Conservation (phyloP, 2,113 vertebrate genomes). For the Lagenorhynchus albirostris region DNA sequence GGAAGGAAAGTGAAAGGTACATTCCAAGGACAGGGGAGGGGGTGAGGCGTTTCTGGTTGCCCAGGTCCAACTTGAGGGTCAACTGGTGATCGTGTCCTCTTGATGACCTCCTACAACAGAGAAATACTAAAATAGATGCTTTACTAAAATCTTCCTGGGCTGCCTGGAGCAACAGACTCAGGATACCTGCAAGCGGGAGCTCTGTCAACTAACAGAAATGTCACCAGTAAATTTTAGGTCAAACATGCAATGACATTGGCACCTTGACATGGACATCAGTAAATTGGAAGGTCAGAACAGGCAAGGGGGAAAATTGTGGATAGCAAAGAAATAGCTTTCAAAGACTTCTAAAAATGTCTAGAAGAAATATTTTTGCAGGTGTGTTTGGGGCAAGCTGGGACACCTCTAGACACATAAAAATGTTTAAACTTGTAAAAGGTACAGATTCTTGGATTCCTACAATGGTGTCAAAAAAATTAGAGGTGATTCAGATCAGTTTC, state of each 20-base stretch:
- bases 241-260: neutral
- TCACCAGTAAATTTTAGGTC: neutral
- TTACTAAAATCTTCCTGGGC: neutral
- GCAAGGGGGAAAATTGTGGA: neutral
- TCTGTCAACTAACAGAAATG: neutral
- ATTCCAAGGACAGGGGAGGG: neutral
- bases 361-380: neutral
- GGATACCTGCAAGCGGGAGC: neutral
- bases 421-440: neutral
- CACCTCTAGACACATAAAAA: neutral
- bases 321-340: neutral
- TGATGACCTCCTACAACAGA: neutral
- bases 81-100: neutral
- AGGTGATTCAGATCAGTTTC: neutral
- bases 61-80: neutral
- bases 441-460: neutral
- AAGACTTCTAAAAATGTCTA: neutral
- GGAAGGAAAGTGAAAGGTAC: neutral
- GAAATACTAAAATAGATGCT: neutral
- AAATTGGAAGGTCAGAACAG: neutral
- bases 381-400: neutral
- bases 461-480: neutral
- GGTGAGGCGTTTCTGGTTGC: neutral
- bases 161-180: neutral
- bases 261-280: neutral